Percentiles rank a stretch among this genome's conserved stretches.
Evolutionary conservation across 2,888 invertebrate species (phyloP).

Genomic region (Ectemnius continuus): DNA sequence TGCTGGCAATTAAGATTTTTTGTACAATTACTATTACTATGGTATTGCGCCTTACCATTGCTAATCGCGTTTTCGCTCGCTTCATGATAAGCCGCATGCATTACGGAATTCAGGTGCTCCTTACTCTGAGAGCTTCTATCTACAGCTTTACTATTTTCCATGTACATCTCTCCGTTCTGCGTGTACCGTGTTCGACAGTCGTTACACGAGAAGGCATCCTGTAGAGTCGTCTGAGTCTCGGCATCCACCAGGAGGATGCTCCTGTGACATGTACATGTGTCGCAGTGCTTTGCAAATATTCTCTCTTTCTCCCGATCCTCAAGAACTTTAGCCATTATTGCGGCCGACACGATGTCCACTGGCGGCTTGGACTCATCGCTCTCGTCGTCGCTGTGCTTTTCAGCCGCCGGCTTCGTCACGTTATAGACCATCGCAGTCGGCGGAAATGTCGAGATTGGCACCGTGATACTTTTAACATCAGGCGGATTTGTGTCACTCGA

Average conservation of each 20-base stretch:
- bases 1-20: constrained; percentile 44
- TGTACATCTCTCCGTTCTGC: constrained; percentile 37
- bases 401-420: constrained; percentile 71
- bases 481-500: constrained; percentile 78
- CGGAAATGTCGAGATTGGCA: constrained; percentile 89
- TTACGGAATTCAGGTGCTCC: constrained; percentile 50
- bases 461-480: constrained; percentile 84
- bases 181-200: constrained; percentile 50
- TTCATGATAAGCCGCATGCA: constrained; percentile 50
- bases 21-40: constrained; percentile 44
- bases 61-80: constrained; percentile 48
- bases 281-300: constrained; percentile 89
- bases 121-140: constrained; percentile 45
- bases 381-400: constrained; percentile 79
- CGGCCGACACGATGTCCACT: constrained; percentile 89
- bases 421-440: constrained; percentile 90
- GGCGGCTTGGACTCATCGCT: constrained; percentile 81
- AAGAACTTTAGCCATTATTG: constrained; percentile 93
- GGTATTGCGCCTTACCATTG: constrained; percentile 48
- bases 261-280: constrained; percentile 86
- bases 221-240: constrained; percentile 69
- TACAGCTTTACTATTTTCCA: constrained; percentile 30
- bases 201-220: constrained; percentile 42
- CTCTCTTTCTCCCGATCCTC: constrained; percentile 91
- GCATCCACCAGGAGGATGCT: constrained; percentile 71